These are phyloP conservation scores for Morus bassanus DNA, from an alignment of 2,797 vertebrate species.

Conservation along the genomic window DNA sequence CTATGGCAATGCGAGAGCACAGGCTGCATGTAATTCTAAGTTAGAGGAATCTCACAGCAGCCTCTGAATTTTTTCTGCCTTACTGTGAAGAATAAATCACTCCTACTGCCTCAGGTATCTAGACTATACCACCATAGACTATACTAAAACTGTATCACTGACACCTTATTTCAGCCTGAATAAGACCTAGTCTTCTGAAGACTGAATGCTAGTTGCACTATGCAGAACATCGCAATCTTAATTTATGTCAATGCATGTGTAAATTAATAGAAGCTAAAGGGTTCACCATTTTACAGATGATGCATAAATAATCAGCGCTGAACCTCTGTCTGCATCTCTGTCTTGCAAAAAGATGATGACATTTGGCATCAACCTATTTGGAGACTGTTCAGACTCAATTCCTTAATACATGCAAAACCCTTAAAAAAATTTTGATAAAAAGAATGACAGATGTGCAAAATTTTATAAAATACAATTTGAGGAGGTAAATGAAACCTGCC, in stretches of 20 bases:
- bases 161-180: neutral
- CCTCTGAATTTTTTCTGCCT: neutral
- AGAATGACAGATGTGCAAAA: slow-evolving; percentile 26
- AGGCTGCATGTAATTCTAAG: neutral
- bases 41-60: neutral
- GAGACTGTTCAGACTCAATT: neutral
- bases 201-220: neutral
- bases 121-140: neutral
- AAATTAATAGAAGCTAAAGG: neutral
- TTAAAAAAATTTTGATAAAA: neutral
- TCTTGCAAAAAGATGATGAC: neutral
- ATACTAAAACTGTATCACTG: neutral
- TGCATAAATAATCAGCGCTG: neutral
- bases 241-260: neutral
- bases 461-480: neutral
- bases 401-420: neutral
- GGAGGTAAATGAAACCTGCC: neutral
- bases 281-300: neutral
- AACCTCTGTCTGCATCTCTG: neutral
- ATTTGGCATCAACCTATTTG: neutral
- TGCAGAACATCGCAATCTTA: neutral
- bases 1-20: neutral
- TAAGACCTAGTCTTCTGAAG: neutral
- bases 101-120: neutral
- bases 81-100: neutral